Percentiles rank a stretch among this genome's conserved stretches.
phyloP scores from a whole-genome alignment of 2,888 invertebrate genomes.

The Pseudococcus longispinus region DNA sequence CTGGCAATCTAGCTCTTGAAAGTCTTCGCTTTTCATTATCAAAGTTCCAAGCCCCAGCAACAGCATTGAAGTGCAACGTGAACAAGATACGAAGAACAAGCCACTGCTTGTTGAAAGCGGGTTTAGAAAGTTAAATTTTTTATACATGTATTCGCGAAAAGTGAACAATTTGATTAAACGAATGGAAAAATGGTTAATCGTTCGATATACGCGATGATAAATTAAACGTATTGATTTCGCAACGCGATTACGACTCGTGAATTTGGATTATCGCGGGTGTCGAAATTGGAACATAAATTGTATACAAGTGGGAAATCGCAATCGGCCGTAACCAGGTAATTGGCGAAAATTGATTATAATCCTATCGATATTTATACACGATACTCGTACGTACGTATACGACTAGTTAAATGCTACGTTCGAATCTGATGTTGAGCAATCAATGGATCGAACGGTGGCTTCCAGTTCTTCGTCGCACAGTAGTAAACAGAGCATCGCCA shows the following conservation, averaged over 20 bases:
- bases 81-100: conserved; percentile 55
- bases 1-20: too few species aligned
- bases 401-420: conserved; percentile 37
- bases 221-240: conserved; percentile 25
- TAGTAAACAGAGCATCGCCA: conserved; percentile 25
- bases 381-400: neutral
- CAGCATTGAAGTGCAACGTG: conserved; percentile 56
- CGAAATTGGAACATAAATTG: conserved; percentile 41
- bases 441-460: conserved; percentile 48
- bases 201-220: neutral
- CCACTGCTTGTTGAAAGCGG: conserved; percentile 55
- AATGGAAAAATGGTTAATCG: conserved; percentile 8
- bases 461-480: conserved; percentile 53
- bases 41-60: conserved; percentile 48
- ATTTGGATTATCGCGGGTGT: conserved; percentile 22
- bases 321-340: conserved; percentile 31
- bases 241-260: neutral
- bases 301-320: neutral
- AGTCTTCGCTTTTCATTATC: conserved; percentile 29
- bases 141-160: neutral
- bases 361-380: neutral
- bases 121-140: conserved; percentile 53
- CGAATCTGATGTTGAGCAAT: conserved; percentile 33
- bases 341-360: neutral
- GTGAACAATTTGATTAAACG: neutral